These are phyloP conservation scores for Boloria selene DNA, from an alignment of 2,888 invertebrate genomes.

Conservation along the genomic window DNA sequence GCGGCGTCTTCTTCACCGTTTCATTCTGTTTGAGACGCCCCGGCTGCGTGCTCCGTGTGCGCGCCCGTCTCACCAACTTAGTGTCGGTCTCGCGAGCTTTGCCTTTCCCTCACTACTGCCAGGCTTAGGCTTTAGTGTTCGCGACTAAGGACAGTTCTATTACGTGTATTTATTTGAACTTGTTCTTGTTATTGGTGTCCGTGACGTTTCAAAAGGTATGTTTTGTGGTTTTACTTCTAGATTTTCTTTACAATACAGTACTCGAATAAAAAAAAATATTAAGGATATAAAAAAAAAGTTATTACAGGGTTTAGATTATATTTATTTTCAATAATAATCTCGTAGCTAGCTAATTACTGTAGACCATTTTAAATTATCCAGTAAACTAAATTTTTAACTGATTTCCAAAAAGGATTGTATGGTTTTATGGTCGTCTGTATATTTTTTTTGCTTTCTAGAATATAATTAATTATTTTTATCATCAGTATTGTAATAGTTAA, in stretches of 20 bases:
- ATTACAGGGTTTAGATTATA: too few species aligned
- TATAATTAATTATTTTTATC: too few species aligned
- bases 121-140: conserved; percentile 67
- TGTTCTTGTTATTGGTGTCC: conserved; percentile 56
- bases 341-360: too few species aligned
- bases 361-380: too few species aligned
- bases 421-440: too few species aligned
- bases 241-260: background rate
- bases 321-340: too few species aligned
- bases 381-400: too few species aligned
- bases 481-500: too few species aligned
- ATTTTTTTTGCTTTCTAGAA: too few species aligned
- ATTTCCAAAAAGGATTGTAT: too few species aligned
- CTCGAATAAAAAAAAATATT: too few species aligned
- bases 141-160: conserved; percentile 67
- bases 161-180: conserved; percentile 69
- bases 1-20: conserved; percentile 80
- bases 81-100: conserved; percentile 57
- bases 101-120: conserved; percentile 49
- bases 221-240: conserved; percentile 20
- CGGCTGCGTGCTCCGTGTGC: conserved; percentile 60
- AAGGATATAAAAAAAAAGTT: too few species aligned
- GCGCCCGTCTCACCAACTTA: conserved; percentile 46
- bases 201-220: conserved; percentile 51
- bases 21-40: conserved; percentile 79